Percentiles rank a stretch among this genome's conserved stretches.
Conservation (phyloP, 64 coral and sea anemone species). For the Trachythela sp. region DNA sequence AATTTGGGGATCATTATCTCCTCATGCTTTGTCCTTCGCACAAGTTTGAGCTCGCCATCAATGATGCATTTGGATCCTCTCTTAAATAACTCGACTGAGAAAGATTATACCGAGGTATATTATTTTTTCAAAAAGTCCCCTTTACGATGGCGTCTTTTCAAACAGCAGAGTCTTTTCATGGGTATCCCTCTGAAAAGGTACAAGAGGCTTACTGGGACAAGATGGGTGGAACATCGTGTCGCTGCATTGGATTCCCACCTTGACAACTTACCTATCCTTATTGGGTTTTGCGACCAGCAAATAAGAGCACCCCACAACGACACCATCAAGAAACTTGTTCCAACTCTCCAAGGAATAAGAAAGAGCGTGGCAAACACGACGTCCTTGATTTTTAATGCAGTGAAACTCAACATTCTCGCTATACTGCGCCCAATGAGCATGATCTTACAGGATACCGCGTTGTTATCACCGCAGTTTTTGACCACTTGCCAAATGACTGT, state of each 20-base stretch:
- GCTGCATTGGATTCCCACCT: neutral
- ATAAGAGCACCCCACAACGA: neutral
- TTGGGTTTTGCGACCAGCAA: neutral
- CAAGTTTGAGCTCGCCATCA: neutral
- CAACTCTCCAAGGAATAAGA: neutral
- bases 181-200: neutral
- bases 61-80: neutral
- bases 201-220: neutral
- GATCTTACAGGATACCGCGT: neutral
- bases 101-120: neutral
- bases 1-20: neutral
- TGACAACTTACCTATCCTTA: neutral
- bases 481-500: neutral
- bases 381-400: neutral
- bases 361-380: neutral
- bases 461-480: neutral
- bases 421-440: neutral
- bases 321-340: neutral
- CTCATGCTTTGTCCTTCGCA: neutral
- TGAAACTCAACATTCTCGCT: neutral
- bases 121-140: neutral
- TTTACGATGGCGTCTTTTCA: no score
- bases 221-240: neutral
- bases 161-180: neutral
- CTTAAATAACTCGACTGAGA: neutral